Evolutionary conservation across 53 echinoderm and acorn worm species (phyloP).

Genomic region (Paracentrotus lividus): DNA sequence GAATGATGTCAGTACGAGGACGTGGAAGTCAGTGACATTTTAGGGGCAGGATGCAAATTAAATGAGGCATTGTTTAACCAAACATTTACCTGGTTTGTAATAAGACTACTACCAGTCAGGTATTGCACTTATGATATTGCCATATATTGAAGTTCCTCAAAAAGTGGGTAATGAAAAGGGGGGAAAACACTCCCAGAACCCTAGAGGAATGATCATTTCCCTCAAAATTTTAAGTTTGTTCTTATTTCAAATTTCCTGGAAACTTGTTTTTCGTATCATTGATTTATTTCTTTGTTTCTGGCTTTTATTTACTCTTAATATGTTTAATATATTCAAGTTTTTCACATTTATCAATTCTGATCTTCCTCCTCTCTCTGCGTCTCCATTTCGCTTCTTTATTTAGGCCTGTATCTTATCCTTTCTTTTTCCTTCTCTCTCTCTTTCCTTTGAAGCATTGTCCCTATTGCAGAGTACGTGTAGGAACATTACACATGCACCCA

Average conservation of each 20-base stretch:
- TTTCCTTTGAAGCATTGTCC: background rate
- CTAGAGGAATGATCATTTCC: no score
- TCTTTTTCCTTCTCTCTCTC: background rate
- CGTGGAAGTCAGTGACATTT: conserved; percentile 21
- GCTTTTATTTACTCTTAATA: no score
- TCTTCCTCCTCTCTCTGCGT: background rate
- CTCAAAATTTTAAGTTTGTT: no score
- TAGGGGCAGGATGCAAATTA: conserved; percentile 17
- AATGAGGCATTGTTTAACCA: conserved; percentile 28
- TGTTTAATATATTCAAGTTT: no score
- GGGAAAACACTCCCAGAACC: no score
- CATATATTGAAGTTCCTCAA: background rate
- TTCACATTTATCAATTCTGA: no score
- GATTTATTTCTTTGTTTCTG: no score
- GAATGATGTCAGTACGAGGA: background rate
- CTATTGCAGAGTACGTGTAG: background rate
- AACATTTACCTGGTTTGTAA: background rate
- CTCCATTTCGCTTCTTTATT: background rate
- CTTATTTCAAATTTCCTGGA: no score
- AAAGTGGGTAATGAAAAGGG: no score
- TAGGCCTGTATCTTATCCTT: background rate
- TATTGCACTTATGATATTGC: background rate
- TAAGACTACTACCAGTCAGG: background rate
- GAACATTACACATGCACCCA: conserved; percentile 4
- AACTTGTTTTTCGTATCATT: no score